These are phyloP conservation scores for Maniola jurtina DNA, from an alignment of 1,140 invertebrate genomes.

Conservation along the genomic window DNA sequence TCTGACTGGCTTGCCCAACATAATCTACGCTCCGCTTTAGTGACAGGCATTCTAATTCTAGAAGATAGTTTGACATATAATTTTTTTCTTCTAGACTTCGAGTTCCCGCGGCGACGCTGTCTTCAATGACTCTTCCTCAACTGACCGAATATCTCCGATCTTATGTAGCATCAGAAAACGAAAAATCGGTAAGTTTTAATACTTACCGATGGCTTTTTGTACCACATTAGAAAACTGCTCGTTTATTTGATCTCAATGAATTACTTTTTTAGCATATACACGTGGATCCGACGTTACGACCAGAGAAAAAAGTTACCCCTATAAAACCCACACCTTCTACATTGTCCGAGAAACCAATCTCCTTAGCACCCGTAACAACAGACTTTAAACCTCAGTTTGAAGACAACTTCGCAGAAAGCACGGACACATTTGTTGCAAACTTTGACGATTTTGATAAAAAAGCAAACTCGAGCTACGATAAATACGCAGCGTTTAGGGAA, in stretches of 20 bases:
- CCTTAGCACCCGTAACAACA: conserved; percentile 24
- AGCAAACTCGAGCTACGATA: conserved; percentile 79
- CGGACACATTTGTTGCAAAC: conserved; percentile 79
- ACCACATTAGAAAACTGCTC: background rate
- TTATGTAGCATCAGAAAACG: conserved; percentile 79
- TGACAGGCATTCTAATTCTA: too few relatives aligned
- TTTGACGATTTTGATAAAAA: conserved; percentile 81
- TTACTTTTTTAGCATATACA: conserved; percentile 58
- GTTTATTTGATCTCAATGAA: background rate
- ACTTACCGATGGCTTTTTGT: background rate
- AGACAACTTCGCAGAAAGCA: conserved; percentile 78
- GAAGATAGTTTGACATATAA: background rate
- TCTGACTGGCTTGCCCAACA: too few relatives aligned
- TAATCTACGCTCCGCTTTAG: too few relatives aligned
- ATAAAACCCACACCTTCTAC: conserved; percentile 28
- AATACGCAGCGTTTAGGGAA: conserved; percentile 92
- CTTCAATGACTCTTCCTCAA: conserved; percentile 90
- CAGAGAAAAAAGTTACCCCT: conserved; percentile 45
- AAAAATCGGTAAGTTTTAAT: conserved; percentile 52
- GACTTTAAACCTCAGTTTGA: conserved; percentile 79
- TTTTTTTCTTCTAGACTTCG: conserved; percentile 79
- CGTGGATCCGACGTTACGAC: conserved; percentile 46
- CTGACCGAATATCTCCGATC: conserved; percentile 88
- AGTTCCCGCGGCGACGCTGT: conserved; percentile 87
- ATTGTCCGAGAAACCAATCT: conserved; percentile 34